A percentile compares a stretch with the other conserved stretches of the same genome.
Conservation (phyloP, 1,140 invertebrate species). For the Archegozetes longisetosus region DNA sequence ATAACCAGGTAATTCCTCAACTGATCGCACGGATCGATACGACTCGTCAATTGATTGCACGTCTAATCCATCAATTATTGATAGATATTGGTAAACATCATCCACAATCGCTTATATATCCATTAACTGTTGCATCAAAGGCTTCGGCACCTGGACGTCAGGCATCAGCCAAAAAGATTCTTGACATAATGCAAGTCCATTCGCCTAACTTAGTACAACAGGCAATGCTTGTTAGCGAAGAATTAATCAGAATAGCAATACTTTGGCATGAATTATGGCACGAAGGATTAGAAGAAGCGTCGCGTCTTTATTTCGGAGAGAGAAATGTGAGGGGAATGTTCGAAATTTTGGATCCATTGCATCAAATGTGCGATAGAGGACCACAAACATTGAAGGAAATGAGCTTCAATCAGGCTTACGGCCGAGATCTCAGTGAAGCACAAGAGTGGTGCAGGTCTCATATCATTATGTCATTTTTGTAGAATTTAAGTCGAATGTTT, state of each 20-base stretch:
- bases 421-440: slow-evolving; percentile 78
- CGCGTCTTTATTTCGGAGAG: slow-evolving; percentile 87
- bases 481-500: background rate
- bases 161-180: slow-evolving; percentile 81
- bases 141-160: slow-evolving; percentile 65
- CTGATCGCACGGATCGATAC: slow-evolving; percentile 95
- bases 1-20: slow-evolving; percentile 74
- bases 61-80: slow-evolving; percentile 78
- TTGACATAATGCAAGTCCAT: slow-evolving; percentile 89
- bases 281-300: slow-evolving; percentile 94
- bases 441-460: slow-evolving; percentile 64
- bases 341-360: slow-evolving; percentile 79
- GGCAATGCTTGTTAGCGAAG: slow-evolving; percentile 80
- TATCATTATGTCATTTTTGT: background rate
- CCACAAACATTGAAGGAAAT: slow-evolving; percentile 92
- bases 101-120: slow-evolving; percentile 87
- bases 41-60: slow-evolving; percentile 62
- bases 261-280: slow-evolving; percentile 99
- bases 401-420: slow-evolving; percentile 90
- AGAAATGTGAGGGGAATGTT: slow-evolving; percentile 90
- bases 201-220: slow-evolving; percentile 79
- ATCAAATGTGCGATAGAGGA: slow-evolving; percentile 79
- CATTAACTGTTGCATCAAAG: slow-evolving; percentile 91
- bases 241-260: slow-evolving; percentile 93
- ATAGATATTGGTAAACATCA: slow-evolving; percentile 73